A percentile compares a stretch with the other conserved stretches of the same genome.
phyloP scores from a whole-genome alignment of 1,140 invertebrate species.

The Pemphigus obesinymphae region DNA sequence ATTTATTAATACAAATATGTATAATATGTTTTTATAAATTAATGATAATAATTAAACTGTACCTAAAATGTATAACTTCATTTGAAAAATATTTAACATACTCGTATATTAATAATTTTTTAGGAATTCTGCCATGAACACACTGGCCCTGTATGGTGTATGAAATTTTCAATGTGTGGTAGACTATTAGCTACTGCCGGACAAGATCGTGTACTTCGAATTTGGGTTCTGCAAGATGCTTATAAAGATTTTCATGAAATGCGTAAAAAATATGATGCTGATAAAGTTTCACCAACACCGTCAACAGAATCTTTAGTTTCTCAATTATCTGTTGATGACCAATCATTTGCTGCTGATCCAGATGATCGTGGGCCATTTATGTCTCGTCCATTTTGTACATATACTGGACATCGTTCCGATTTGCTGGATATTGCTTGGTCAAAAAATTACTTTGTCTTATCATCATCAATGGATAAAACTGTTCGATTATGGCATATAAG shows the following conservation, averaged over 20 bases:
- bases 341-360: conserved; percentile 51
- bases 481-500: conserved; percentile 97
- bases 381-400: conserved; percentile 88
- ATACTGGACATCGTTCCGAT: conserved; percentile 93
- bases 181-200: conserved; percentile 90
- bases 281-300: conserved; percentile 81
- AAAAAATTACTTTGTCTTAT: conserved; percentile 96
- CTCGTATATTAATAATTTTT: neutral
- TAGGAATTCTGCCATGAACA: conserved; percentile 78
- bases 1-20: too few species aligned
- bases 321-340: conserved; percentile 60
- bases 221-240: conserved; percentile 89
- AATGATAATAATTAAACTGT: too few species aligned
- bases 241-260: conserved; percentile 83
- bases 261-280: conserved; percentile 86
- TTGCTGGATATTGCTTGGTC: conserved; percentile 96
- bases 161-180: conserved; percentile 96
- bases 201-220: conserved; percentile 85
- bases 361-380: conserved; percentile 70
- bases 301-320: conserved; percentile 82
- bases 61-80: too few species aligned
- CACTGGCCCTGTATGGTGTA: conserved; percentile 92
- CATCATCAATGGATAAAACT: conserved; percentile 97
- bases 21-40: too few species aligned
- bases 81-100: too few species aligned